phyloP scores from a whole-genome alignment of 2,888 invertebrate genomes.

The Troides aeacus region DNA sequence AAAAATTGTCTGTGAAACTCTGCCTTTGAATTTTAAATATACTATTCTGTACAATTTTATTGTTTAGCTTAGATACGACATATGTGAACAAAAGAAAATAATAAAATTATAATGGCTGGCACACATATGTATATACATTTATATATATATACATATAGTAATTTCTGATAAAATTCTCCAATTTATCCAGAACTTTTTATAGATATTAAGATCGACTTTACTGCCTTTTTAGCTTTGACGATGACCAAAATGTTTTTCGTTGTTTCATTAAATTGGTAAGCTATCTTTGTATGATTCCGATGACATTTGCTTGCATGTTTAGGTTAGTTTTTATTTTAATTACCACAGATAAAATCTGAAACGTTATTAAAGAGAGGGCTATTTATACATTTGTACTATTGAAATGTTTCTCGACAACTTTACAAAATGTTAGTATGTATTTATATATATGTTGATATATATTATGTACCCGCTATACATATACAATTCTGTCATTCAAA shows the following conservation, averaged over 20 bases:
- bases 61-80: slow-evolving; percentile 13
- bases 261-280: neutral
- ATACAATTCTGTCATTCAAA: neutral
- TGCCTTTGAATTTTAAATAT: slow-evolving; percentile 41
- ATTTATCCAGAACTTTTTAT: neutral
- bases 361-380: neutral
- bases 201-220: neutral
- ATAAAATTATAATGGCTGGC: neutral
- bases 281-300: neutral
- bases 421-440: neutral
- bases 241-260: neutral
- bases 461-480: neutral
- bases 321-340: neutral
- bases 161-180: neutral
- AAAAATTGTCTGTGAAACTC: slow-evolving; percentile 40
- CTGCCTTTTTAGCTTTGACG: neutral
- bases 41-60: slow-evolving; percentile 32
- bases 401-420: neutral
- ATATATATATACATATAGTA: neutral
- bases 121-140: neutral
- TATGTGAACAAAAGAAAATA: slow-evolving; percentile 3
- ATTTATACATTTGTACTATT: neutral
- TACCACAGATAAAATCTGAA: slow-evolving; percentile 11
- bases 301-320: neutral
- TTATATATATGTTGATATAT: too few relatives aligned